Evolutionary conservation across 2,797 vertebrate genomes (phyloP).

Genomic region (Aeoliscus strigatus): DNA sequence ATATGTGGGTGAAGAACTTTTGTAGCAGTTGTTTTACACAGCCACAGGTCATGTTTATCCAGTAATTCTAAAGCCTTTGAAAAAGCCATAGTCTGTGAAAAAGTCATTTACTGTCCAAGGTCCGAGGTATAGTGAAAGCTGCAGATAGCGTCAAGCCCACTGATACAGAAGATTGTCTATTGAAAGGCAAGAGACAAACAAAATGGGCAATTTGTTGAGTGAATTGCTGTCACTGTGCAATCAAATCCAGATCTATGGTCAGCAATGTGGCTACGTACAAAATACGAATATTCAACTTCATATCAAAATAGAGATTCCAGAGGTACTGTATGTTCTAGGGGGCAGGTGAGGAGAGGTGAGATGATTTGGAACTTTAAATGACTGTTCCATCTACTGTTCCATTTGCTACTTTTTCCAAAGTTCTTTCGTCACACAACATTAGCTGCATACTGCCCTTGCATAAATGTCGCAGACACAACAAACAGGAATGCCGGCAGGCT

Average conservation of each 20-base stretch:
- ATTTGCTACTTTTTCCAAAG: too few relatives aligned
- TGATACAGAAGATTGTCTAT: conserved; percentile 51
- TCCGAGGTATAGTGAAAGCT: conserved; percentile 26
- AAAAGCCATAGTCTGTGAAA: conserved; percentile 46
- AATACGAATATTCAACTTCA: conserved; percentile 35
- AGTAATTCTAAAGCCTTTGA: conserved; percentile 19
- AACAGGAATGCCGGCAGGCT: conserved; percentile 37
- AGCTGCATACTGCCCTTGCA: conserved; percentile 32
- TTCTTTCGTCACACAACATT: conserved; percentile 50
- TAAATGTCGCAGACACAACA: conserved; percentile 60
- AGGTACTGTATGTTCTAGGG: too few relatives aligned
- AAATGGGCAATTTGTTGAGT: conserved; percentile 60
- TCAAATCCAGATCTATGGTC: conserved; percentile 47
- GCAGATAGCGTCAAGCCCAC: conserved; percentile 45
- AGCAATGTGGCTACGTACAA: conserved; percentile 1
- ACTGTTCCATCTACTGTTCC: too few relatives aligned
- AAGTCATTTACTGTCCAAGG: conserved; percentile 55
- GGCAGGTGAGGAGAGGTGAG: too few relatives aligned
- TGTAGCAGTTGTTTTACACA: too few relatives aligned
- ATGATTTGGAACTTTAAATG: too few relatives aligned
- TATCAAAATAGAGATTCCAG: conserved; percentile 6
- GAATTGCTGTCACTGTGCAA: conserved; percentile 32
- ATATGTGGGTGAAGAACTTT: too few relatives aligned
- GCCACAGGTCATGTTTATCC: conserved; percentile 25
- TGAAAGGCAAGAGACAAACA: conserved; percentile 50